A percentile compares a stretch with the other conserved stretches of the same genome.
Conservation (phyloP, 2,113 vertebrate genomes). For the Acrocephalus arundinaceus region DNA sequence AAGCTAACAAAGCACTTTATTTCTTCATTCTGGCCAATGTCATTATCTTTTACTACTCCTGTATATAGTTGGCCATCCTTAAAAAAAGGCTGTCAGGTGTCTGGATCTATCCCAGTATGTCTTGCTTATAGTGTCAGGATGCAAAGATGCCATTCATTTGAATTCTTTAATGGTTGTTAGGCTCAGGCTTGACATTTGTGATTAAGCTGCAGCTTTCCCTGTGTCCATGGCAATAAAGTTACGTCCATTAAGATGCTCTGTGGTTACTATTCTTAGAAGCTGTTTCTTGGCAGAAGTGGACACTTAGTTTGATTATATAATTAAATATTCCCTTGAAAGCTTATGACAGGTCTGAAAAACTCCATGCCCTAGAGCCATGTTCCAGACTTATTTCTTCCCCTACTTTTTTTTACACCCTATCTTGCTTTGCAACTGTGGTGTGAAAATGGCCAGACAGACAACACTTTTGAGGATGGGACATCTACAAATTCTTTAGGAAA, state of each 20-base stretch:
- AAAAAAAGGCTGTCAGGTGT: not conserved
- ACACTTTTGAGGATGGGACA: not conserved
- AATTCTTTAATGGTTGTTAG: not conserved
- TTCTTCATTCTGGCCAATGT: not conserved
- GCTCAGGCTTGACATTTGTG: not conserved
- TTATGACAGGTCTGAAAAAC: not conserved
- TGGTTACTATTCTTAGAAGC: not conserved
- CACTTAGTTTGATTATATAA: not conserved
- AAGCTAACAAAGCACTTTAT: not conserved
- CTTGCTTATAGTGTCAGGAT: not conserved
- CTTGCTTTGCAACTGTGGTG: not conserved
- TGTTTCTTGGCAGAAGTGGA: not conserved
- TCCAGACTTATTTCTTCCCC: not conserved
- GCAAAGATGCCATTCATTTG: not conserved
- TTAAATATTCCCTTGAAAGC: not conserved
- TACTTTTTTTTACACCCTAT: not conserved
- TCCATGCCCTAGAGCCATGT: not conserved
- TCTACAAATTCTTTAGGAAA: not conserved
- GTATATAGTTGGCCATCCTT: not conserved
- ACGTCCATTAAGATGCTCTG: not conserved
- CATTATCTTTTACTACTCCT: not conserved
- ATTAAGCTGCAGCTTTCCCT: not conserved
- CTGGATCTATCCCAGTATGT: not conserved
- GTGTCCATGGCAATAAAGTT: not conserved
- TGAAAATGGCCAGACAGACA: not conserved